phyloP scores from a whole-genome alignment of 2,888 invertebrate species.

The Volucella zonaria region DNA sequence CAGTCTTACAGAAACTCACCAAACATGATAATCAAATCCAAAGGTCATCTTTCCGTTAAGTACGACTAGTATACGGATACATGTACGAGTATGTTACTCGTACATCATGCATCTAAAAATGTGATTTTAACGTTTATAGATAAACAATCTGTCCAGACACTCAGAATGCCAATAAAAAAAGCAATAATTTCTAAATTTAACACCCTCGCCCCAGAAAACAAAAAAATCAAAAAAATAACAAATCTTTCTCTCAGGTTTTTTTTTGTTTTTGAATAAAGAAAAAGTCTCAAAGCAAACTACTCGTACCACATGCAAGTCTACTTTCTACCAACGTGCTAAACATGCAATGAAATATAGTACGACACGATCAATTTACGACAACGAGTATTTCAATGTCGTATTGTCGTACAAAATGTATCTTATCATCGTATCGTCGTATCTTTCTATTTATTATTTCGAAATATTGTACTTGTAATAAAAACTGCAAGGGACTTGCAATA shows the following conservation, averaged over 20 bases:
- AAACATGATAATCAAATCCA: no score
- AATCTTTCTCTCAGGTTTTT: neutral
- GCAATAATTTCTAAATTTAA: conserved; percentile 5
- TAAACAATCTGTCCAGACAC: neutral
- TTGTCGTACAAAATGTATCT: neutral
- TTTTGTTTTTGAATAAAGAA: neutral
- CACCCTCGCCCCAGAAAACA: conserved; percentile 1
- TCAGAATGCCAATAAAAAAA: neutral
- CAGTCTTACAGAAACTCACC: no score
- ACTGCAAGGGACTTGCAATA: conserved; percentile 35
- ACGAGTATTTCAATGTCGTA: no score
- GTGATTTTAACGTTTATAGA: neutral
- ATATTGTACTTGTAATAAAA: conserved; percentile 5
- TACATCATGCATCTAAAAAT: neutral
- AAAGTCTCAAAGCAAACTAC: neutral
- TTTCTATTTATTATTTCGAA: neutral
- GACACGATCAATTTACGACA: conserved; percentile 23
- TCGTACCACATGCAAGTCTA: conserved; percentile 11
- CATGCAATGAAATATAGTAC: conserved; percentile 28
- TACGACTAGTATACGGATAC: no score
- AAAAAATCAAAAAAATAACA: neutral
- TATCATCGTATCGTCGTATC: neutral
- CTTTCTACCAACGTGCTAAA: conserved; percentile 12
- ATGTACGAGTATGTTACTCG: neutral
- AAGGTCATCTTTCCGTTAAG: no score